Percentiles rank a stretch among this genome's conserved stretches.
Evolutionary conservation across 2,888 invertebrate genomes (phyloP).

Genomic region (Adela reaumurella): DNA sequence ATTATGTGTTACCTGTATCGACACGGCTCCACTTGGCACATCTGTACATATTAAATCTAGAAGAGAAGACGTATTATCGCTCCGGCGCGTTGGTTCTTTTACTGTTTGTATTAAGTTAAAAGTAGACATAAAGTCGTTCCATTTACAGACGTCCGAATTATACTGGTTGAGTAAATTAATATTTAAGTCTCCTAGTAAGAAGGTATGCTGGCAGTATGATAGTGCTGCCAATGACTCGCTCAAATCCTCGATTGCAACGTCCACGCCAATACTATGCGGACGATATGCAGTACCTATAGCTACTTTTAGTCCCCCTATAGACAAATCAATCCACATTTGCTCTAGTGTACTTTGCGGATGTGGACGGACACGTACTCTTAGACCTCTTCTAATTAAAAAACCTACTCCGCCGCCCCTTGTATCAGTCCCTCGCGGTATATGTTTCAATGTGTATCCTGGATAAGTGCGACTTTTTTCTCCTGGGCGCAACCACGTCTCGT

Average conservation of each 20-base stretch:
- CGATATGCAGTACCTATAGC: conserved; percentile 14
- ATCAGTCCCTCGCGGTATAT: conserved; percentile 1
- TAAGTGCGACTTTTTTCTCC: conserved; percentile 3
- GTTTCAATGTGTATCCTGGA: conserved; percentile 4
- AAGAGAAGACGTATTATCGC: background rate
- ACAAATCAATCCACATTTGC: conserved; percentile 14
- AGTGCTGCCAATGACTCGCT: conserved; percentile 10
- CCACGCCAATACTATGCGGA: conserved; percentile 8
- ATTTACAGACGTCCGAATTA: too few species aligned
- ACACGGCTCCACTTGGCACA: background rate
- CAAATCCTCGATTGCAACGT: conserved; percentile 9
- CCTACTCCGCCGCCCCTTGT: conserved; percentile 7
- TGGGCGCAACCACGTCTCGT: conserved; percentile 10
- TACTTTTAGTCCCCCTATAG: conserved; percentile 2
- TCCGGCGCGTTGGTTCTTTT: background rate
- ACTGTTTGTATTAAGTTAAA: background rate
- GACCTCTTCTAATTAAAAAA: conserved; percentile 7
- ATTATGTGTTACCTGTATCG: background rate
- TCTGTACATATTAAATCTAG: background rate
- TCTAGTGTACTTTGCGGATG: conserved; percentile 11
- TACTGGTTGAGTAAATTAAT: background rate
- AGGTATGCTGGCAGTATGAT: conserved; percentile 7
- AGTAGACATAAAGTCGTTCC: background rate
- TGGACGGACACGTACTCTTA: conserved; percentile 5
- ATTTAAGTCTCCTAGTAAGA: conserved; percentile 5